Base-by-base conservation (phyloP, 2,888 invertebrate species). In the Pediacus dermestoides region DNA sequence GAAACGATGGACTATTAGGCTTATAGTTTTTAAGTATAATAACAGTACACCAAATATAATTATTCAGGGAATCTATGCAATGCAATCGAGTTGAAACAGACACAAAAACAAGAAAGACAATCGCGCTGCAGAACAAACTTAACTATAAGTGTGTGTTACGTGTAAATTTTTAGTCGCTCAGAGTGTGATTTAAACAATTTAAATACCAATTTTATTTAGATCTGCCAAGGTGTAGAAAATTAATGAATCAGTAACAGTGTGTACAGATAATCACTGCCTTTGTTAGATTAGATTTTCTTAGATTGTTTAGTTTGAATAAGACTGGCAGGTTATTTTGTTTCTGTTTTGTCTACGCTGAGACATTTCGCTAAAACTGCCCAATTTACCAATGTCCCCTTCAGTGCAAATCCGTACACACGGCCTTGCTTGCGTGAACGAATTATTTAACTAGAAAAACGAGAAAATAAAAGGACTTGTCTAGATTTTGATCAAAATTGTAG, bases 21-120 rank as follows among this genome's bases (percentile, higher is more conserved):
- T 23, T 13, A 4, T 16, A 31, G 35, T 32, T 37, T 48, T 32
- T 42, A 45, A 40, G 48, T 39, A 42, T 44, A 37, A 36, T 42
- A 23, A 13, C 12, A 41, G 50, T 63, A 69, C 67, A 68, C 68
- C 70, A 69, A 69, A 70, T 60, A 67, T 64, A 55, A 61, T 60
- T 51, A 63, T 57, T 69, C 68, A 70, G 70, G 70, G 70, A 69
- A 61, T 57, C 61, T 28, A 63, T 67, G 62, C 61, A 63, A 61
- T 64, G 63, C 58, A 28, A 7, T 8, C 7, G 4, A 13, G 10
- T 23, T 3, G 3, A 23, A 23, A 3, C 3, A 23, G n/a, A 23
- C 3, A 23, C 3, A 58, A 59, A 53, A 50, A 36, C 41, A 34
- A 33, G 39, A 52, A 34, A 45, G 56, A 62, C 58, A 58, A 59